phyloP scores from a whole-genome alignment of 1,140 invertebrate genomes.

The Drosophila bifasciata region DNA sequence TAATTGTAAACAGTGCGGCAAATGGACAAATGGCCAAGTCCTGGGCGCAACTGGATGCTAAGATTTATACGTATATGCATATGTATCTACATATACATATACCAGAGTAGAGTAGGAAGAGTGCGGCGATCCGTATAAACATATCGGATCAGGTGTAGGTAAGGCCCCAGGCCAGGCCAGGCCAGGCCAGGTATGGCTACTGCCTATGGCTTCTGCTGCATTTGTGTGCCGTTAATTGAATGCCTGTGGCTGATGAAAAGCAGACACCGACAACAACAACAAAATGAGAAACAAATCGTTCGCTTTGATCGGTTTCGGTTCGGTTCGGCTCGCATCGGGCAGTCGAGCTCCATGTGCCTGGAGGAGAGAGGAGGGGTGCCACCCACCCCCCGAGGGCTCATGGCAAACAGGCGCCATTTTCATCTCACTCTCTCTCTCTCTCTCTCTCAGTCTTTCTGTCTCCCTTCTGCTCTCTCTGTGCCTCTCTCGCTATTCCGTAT shows the following conservation, averaged over 20 bases:
- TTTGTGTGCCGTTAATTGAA: slow-evolving; percentile 65
- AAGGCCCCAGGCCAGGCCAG: slow-evolving; percentile 40
- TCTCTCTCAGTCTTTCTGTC: slow-evolving; percentile 5
- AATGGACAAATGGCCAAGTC: slow-evolving; percentile 55
- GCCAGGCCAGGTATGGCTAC: slow-evolving; percentile 34
- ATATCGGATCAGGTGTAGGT: slow-evolving; percentile 43
- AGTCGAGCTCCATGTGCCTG: not conserved
- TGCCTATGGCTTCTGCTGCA: slow-evolving; percentile 36
- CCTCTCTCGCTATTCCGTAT: not conserved
- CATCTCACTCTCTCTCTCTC: not conserved
- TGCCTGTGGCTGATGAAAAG: slow-evolving; percentile 73
- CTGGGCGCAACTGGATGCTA: slow-evolving; percentile 63
- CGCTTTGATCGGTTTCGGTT: slow-evolving; percentile 16
- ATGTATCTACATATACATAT: too few relatives aligned
- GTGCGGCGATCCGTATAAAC: slow-evolving; percentile 40
- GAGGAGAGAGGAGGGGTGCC: too few relatives aligned
- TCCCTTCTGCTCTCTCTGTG: not conserved
- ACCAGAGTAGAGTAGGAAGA: slow-evolving; percentile 29
- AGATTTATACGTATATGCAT: slow-evolving; percentile 60
- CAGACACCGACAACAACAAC: slow-evolving; percentile 49
- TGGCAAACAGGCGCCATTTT: slow-evolving; percentile 69
- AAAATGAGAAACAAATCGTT: slow-evolving; percentile 11
- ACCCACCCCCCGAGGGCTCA: slow-evolving; percentile 27
- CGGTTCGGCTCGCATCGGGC: slow-evolving; percentile 14
- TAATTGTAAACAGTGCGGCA: slow-evolving; percentile 67